phyloP scores from a whole-genome alignment of 2,113 vertebrate species.

The Alaudala cheleensis region DNA sequence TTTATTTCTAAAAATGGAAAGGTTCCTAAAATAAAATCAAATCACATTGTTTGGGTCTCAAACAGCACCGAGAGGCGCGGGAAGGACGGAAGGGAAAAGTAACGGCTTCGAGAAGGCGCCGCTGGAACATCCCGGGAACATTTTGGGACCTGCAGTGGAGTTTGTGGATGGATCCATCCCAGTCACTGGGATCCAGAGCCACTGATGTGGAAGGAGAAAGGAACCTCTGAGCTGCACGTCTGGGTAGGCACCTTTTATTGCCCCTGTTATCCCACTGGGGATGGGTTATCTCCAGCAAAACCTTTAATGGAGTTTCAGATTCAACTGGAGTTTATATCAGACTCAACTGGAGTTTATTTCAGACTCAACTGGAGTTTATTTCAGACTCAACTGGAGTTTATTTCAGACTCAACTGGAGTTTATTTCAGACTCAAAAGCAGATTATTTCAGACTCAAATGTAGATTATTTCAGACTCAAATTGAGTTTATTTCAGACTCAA shows the following conservation, averaged over 20 bases:
- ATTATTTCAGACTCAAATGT: no score
- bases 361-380: no score
- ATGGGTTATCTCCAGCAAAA: neutral
- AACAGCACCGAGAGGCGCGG: neutral
- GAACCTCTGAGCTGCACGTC: neutral
- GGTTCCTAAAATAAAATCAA: constrained; percentile 30
- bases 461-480: neutral
- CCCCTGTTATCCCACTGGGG: accelerated
- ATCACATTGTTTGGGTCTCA: neutral
- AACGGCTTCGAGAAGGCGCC: accelerated
- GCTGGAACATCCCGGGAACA: neutral
- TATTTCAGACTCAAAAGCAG: neutral
- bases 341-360: no score
- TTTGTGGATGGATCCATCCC: neutral
- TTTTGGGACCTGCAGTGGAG: neutral
- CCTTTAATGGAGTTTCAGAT: accelerated
- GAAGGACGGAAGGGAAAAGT: neutral
- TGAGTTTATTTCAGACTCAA: neutral
- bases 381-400: no score
- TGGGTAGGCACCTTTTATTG: neutral
- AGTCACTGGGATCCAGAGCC: accelerated
- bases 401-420: no score
- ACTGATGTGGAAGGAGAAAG: neutral
- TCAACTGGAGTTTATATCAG: neutral
- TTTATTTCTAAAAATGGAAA: constrained; percentile 50